Evolutionary conservation across 1,140 invertebrate species (phyloP), one percentile per base, ranked within the genome.

Genomic region (Delia radicum): DNA sequence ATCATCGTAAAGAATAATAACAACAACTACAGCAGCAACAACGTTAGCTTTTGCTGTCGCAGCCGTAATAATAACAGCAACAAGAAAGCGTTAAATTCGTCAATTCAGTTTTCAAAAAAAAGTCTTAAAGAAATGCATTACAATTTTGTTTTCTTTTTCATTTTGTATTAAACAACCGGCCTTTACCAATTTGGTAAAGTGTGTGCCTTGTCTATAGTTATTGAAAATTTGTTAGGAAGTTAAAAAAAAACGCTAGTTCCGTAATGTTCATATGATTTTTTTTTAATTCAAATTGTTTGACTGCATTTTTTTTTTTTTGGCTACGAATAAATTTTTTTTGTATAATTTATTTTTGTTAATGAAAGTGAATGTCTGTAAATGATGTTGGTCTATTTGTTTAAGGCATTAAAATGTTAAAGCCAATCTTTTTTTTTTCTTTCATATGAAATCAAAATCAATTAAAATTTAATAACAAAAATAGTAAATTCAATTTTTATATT

Each of bases 1-100:
- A 69, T 69, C 65, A 28, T 69, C 31, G 65, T 69, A 37, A 37
- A 33, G 65, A 69, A 37, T 69, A 69, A 69, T 26, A 21, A 24
- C 65, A 69, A 55, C n/a, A 55, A 55, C n/a, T 7, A 55, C 2
- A 55, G 0, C 0, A 24, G 48, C 6, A 21, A 55, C n/a, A 21
- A 8, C 21, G 18, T 55, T 55, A 8, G 18, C 24, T 21, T 37
- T 7, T 7, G 33, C 12, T 21, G 7, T 24, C 13, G 21, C 48
- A 55, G 48, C 48, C 18, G 48, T 21, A 10, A 33, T 33, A n/a
- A 15, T 15, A n/a, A 48, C 15, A 48, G n/a, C 24, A 21, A 55
- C 24, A 55, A 55, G 48, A 55, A 55, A 55, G 48, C 48, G 48
- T 55, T 18, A 21, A 55, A 55, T 21, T 21, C 21, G 48, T 55